Base-by-base conservation (phyloP, 1,140 invertebrate species). In the Chrysomallon squamiferum region DNA sequence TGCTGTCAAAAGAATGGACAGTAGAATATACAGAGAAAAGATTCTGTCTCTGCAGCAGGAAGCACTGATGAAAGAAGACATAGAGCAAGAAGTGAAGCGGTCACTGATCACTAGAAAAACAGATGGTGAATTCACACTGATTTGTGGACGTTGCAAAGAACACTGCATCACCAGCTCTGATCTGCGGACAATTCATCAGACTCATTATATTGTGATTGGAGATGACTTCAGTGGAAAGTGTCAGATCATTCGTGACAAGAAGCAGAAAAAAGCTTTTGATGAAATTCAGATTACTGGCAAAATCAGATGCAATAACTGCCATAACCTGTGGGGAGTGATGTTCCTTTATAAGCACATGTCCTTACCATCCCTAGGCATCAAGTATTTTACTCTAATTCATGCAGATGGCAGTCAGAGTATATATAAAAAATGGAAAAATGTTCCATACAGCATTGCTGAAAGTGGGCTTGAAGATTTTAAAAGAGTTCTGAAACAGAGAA, bases 1-100 rank as follows among this genome's bases (percentile, higher is more conserved):
- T 4, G 9, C 3, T 9, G 45, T 72, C 56, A 45, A 22, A 20
- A 11, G 22, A 1, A 69, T 69, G 65, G 15, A 43, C 25, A 9
- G 22, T 25, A 32, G n/a, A 30, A 25, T 15, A 54, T 25, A 27
- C 50, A 3, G 25, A 27, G 13, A 27, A 1, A 25, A 22, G 25
- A 54, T 54, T 20, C 7, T 11, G 15, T 20, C n/a, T 27, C n/a
- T 27, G 22, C 50, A 54, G 25, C 22, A 25, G 22, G 50, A 54
- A 54, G 15, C 50, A 18, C 50, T 54, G 22, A 30, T 30, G 22
- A 54, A 54, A 54, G 50, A 54, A 30, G 50, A 25, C 22, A 54
- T 54, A 20, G 6, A 54, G n/a, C 18, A 54, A 20, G 50, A 54
- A 30, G 50, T 54, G 22, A 18, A 22, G 15, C 50, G 50, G 18